phyloP scores from a whole-genome alignment of 2,113 vertebrate genomes.

The Scalopus aquaticus region DNA sequence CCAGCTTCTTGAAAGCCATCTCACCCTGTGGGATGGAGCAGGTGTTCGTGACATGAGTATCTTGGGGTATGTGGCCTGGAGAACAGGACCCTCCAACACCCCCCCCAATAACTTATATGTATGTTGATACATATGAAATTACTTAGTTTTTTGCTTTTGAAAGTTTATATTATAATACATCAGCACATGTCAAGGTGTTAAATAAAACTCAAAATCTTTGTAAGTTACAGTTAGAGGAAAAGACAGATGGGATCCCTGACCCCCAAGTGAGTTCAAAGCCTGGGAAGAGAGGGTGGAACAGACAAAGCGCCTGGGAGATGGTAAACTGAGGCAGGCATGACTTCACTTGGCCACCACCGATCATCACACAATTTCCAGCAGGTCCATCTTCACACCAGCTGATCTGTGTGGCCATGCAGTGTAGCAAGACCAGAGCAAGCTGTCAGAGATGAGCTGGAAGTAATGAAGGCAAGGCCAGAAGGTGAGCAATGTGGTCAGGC shows the following conservation, averaged over 20 bases:
- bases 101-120: neutral
- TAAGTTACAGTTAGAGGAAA: neutral
- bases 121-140: neutral
- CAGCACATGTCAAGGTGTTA: neutral
- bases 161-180: slow-evolving; percentile 21
- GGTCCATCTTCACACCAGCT: slow-evolving; percentile 20
- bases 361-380: slow-evolving; percentile 35
- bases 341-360: slow-evolving; percentile 21
- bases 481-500: slow-evolving; percentile 30
- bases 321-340: slow-evolving; percentile 1
- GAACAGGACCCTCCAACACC: neutral
- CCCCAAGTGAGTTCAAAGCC: neutral
- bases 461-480: slow-evolving; percentile 53
- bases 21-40: neutral
- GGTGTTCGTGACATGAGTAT: neutral
- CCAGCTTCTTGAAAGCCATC: neutral
- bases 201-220: neutral
- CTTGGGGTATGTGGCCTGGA: neutral
- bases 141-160: neutral
- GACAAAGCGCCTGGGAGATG: slow-evolving; percentile 2
- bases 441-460: slow-evolving; percentile 49
- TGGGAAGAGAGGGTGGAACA: neutral
- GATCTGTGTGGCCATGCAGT: slow-evolving; percentile 23
- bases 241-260: neutral
- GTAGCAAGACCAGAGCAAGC: slow-evolving; percentile 59